A percentile compares a stretch with the other conserved stretches of the same genome.
Evolutionary conservation across 2,113 vertebrate species (phyloP).

Genomic region (Ginglymostoma cirratum): DNA sequence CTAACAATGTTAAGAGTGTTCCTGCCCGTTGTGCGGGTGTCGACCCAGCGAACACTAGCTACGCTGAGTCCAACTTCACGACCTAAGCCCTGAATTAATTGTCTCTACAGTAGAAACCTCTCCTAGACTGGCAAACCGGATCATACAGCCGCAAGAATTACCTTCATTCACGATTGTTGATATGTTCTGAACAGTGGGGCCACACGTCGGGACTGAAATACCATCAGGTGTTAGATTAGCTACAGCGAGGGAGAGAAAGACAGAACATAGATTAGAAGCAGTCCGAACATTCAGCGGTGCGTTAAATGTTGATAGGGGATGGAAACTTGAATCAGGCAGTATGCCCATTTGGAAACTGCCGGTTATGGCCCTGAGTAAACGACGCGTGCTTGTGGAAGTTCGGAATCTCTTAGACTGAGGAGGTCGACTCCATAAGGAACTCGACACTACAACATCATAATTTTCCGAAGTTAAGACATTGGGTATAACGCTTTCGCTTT

Average conservation of each 20-base stretch:
- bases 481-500: neutral
- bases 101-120: neutral
- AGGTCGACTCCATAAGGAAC: neutral
- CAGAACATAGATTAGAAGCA: neutral
- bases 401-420: neutral
- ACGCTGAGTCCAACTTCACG: neutral
- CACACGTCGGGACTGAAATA: fast-evolving
- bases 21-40: neutral
- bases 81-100: neutral
- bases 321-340: neutral
- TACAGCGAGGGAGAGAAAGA: neutral
- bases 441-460: no score
- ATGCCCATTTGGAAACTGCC: neutral
- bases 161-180: neutral
- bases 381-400: neutral
- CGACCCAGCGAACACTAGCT: neutral
- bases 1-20: neutral
- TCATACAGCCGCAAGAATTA: neutral
- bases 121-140: no score
- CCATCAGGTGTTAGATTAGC: fast-evolving
- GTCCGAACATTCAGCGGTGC: neutral
- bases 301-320: neutral
- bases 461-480: neutral
- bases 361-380: neutral
- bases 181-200: fast-evolving